Percentiles rank a stretch among this genome's conserved stretches.
Conservation (phyloP, 2,888 invertebrate genomes). For the Tachina lurida region DNA sequence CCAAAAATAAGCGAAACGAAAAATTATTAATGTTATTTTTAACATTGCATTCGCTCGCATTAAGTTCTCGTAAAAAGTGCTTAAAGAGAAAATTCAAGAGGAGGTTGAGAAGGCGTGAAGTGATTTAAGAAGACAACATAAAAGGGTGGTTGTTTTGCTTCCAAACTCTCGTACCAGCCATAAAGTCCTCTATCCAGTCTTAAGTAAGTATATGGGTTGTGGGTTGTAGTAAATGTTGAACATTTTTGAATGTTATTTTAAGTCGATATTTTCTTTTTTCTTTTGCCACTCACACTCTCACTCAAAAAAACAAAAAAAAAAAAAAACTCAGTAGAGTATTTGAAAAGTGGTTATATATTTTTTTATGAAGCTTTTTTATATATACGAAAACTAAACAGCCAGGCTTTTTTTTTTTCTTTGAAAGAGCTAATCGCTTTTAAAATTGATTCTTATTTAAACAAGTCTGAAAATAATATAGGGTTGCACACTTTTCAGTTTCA, state of each 20-base stretch:
- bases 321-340: background rate
- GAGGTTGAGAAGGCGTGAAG: slow-evolving; percentile 54
- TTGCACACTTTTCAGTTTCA: too few relatives aligned
- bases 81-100: slow-evolving; percentile 42
- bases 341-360: background rate
- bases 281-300: slow-evolving; percentile 1
- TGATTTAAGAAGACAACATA: slow-evolving; percentile 4
- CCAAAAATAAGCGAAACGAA: slow-evolving; percentile 26
- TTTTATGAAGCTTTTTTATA: too few relatives aligned
- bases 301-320: background rate
- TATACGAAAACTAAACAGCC: background rate
- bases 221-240: slow-evolving; percentile 32
- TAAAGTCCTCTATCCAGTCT: background rate
- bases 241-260: slow-evolving; percentile 28
- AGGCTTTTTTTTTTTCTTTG: background rate
- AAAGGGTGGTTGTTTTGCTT: slow-evolving; percentile 47
- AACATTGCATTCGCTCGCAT: slow-evolving; percentile 34
- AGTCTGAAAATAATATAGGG: too few relatives aligned
- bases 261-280: slow-evolving; percentile 5
- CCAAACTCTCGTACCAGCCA: background rate
- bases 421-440: too few relatives aligned
- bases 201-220: slow-evolving; percentile 38
- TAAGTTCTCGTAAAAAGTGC: slow-evolving; percentile 9
- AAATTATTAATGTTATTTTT: slow-evolving; percentile 32
- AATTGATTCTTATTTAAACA: too few relatives aligned